Conservation (phyloP, 2,888 invertebrate genomes). For the Pilophorus perplexus region DNA sequence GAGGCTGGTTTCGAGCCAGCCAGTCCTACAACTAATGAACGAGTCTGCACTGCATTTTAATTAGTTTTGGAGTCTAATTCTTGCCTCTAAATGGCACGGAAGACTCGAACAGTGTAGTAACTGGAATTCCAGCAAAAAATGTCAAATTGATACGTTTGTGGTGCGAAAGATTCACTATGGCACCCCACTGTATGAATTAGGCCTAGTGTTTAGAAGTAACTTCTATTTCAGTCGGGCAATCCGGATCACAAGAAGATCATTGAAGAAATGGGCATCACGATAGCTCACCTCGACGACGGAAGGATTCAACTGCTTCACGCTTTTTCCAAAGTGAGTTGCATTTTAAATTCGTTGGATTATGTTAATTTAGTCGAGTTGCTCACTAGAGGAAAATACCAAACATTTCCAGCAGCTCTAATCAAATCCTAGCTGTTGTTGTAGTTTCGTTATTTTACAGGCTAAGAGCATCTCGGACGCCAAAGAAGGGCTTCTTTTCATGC, state of each 20-base stretch:
- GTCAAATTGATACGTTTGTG: too few relatives aligned
- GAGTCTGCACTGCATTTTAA: too few relatives aligned
- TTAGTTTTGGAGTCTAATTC: too few relatives aligned
- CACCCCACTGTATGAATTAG: too few relatives aligned
- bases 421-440: too few relatives aligned
- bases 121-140: too few relatives aligned
- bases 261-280: slow-evolving; percentile 91
- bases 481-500: slow-evolving; percentile 92
- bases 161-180: too few relatives aligned
- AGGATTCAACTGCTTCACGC: slow-evolving; percentile 89
- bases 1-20: too few relatives aligned
- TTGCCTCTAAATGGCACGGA: too few relatives aligned
- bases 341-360: neutral
- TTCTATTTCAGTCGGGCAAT: slow-evolving; percentile 67
- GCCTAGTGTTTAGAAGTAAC: neutral
- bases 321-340: slow-evolving; percentile 70
- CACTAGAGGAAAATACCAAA: neutral
- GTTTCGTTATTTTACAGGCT: slow-evolving; percentile 75
- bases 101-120: too few relatives aligned
- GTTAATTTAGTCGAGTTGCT: neutral
- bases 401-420: too few relatives aligned
- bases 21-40: too few relatives aligned
- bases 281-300: slow-evolving; percentile 84
- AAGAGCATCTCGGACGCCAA: slow-evolving; percentile 81
- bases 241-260: slow-evolving; percentile 82